Evolutionary conservation across 1,140 invertebrate species (phyloP), one percentile per base, ranked within the genome.

Genomic region (Drosophila malerkotliana): DNA sequence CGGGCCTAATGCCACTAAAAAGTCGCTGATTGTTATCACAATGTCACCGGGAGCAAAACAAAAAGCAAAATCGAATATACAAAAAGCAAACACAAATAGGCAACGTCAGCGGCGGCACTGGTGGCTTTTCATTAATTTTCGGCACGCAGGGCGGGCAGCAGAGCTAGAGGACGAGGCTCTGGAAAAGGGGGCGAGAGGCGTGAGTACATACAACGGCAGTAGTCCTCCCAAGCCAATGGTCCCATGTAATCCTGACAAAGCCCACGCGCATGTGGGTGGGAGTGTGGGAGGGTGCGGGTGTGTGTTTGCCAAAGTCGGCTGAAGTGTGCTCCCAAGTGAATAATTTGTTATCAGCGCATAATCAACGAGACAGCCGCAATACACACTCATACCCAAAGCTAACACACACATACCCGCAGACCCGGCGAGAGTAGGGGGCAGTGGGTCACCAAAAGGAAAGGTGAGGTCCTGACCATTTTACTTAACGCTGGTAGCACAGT

Each of bases 311-410:
- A 61, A 76, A 76, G 62, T 80, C 79, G 78, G 82, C 66, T 83
- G 83, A 76, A 72, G 83, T 72, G 75, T 72, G 72, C 72, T 87
- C 83, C 83, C 83, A 88, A 88, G 83, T 88, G 83, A 88, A 88
- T 88, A 88, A 88, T 88, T 88, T 88, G 83, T 88, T 88, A 88
- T 88, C 83, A 88, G 83, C 83, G 82, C 83, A 88, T 88, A 88
- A 88, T 88, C 83, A 88, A 88, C 83, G 83, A 88, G 83, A 87
- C 83, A 87, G 85, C 78, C 76, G 77, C 53, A 72, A 82, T 55
- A 79, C 62, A 74, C 55, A 78, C 59, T 56, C 47, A 62, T 55
- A 54, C 56, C 41, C 32, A 14, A 24, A 47, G 18, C 34, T 4
- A 37, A 61, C n/a, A 52, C 39, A 47, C 55, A 44, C 15, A 30